These are phyloP conservation scores for Ariolimax columbianus DNA, from an alignment of 2,888 invertebrate genomes.

Conservation along the genomic window DNA sequence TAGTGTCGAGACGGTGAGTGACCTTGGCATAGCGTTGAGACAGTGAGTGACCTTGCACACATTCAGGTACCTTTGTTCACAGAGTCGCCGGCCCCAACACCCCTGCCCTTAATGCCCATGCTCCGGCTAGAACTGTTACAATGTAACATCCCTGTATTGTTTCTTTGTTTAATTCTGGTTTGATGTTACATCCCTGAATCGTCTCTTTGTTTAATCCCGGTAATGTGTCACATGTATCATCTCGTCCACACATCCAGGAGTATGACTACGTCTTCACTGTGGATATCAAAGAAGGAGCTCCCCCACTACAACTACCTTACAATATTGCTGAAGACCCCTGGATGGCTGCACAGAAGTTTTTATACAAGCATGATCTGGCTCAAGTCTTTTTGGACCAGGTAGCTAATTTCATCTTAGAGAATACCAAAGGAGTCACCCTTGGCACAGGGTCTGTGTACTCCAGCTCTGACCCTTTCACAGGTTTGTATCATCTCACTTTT, in stretches of 20 bases:
- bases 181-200: too few relatives aligned
- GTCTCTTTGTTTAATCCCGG: too few relatives aligned
- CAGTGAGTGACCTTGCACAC: too few relatives aligned
- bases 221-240: too few relatives aligned
- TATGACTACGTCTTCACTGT: conserved; percentile 97
- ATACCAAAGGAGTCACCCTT: conserved; percentile 82
- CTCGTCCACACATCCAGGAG: conserved; percentile 80
- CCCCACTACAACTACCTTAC: conserved; percentile 93
- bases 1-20: too few relatives aligned
- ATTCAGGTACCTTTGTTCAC: too few relatives aligned
- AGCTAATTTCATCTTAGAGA: conserved; percentile 93
- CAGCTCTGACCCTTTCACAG: conserved; percentile 83
- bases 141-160: too few relatives aligned
- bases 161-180: too few relatives aligned
- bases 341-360: conserved; percentile 92
- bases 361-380: conserved; percentile 89
- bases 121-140: too few relatives aligned
- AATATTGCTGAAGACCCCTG: conserved; percentile 95
- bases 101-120: too few relatives aligned
- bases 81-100: too few relatives aligned
- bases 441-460: conserved; percentile 62
- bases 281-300: conserved; percentile 94
- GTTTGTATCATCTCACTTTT: conserved; percentile 67
- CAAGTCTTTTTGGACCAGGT: conserved; percentile 92
- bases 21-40: too few relatives aligned